A percentile compares a stretch with the other conserved stretches of the same genome.
phyloP scores from a whole-genome alignment of 2,888 invertebrate genomes.

The Octodonta nipae region DNA sequence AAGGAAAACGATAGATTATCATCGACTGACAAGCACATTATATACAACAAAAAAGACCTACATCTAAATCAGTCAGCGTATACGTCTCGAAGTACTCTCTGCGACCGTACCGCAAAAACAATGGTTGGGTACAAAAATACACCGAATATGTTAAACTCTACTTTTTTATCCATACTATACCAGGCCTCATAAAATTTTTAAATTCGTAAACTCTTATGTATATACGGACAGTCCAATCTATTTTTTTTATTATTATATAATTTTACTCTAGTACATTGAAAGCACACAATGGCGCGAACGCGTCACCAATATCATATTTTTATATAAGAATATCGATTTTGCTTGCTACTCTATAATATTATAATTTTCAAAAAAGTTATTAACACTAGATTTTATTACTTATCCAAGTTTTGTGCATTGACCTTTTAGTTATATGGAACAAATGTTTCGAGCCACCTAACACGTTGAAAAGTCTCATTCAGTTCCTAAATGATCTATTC shows the following conservation, averaged over 20 bases:
- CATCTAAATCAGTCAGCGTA: conserved; percentile 35
- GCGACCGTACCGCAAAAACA: conserved; percentile 28
- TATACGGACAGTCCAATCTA: conserved; percentile 38
- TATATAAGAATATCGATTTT: conserved; percentile 35
- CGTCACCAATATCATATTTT: conserved; percentile 28
- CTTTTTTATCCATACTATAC: conserved; percentile 33
- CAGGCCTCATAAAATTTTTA: conserved; percentile 38
- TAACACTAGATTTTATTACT: conserved; percentile 24
- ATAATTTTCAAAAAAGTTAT: conserved; percentile 24
- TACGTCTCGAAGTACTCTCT: conserved; percentile 23
- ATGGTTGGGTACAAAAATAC: conserved; percentile 38
- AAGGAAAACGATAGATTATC: conserved; percentile 15
- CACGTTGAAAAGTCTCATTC: too few species aligned
- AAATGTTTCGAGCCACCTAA: too few species aligned
- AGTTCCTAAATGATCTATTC: too few species aligned
- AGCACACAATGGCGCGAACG: conserved; percentile 32
- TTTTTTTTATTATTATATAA: conserved; percentile 29
- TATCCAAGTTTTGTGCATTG: conserved; percentile 34
- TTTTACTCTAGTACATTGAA: conserved; percentile 35
- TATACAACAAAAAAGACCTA: conserved; percentile 26
- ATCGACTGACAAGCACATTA: conserved; percentile 24
- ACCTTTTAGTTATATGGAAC: too few species aligned
- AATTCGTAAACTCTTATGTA: conserved; percentile 37
- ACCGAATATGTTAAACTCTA: conserved; percentile 33
- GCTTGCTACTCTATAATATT: conserved; percentile 28